Base-by-base conservation (phyloP, 2,797 vertebrate genomes). In the Sebastes kiyomatsui region DNA sequence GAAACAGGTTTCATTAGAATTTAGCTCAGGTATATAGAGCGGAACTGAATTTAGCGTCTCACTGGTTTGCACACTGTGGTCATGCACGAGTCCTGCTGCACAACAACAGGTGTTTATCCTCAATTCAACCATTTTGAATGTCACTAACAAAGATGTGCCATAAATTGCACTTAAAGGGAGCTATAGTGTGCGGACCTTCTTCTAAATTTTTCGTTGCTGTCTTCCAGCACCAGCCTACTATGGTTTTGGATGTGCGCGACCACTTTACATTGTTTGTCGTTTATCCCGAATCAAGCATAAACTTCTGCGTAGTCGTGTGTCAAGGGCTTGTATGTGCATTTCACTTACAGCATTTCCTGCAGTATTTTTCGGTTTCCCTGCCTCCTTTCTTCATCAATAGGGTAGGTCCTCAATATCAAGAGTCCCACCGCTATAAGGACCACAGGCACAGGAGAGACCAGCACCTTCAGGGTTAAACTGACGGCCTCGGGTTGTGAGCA, bases 331-430 rank as follows among this genome's bases (percentile, higher is more conserved):
- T 35, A 20, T 35, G 35, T n/a, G 7, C 2, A 75, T 59, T 60
- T 64, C 64, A 92, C 95, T 96, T 88, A 97, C 98, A 97, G 89
- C 30, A 96, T 85, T 55, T 96, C 87, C 88, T 97, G 96, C 59
- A 99, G 92, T 12, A 95, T 93, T 87, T 97, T 97, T 65, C 94
- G 96, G 93, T 98, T 99, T 27, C 94, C 80, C 81, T 87, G 94
- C 83, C 98, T 92, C 80, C 91, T 96, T 42, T 97, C 94, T 88
- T 99, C 98, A 0, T 98, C 90, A 0, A 99, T 99, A 33, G 98
- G 98, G 69, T 99, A 99, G 0, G 96, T 94, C 84, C 88, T 97
- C 85, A 99, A 96, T 25, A 99, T 96, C 35, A 98, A 72, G 60
- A 99, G 94, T 42, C 98, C 97, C 64, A 99, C 72, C 8, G 94